Evolutionary conservation across 2,113 vertebrate species (phyloP).

Genomic region (Strix uralensis): DNA sequence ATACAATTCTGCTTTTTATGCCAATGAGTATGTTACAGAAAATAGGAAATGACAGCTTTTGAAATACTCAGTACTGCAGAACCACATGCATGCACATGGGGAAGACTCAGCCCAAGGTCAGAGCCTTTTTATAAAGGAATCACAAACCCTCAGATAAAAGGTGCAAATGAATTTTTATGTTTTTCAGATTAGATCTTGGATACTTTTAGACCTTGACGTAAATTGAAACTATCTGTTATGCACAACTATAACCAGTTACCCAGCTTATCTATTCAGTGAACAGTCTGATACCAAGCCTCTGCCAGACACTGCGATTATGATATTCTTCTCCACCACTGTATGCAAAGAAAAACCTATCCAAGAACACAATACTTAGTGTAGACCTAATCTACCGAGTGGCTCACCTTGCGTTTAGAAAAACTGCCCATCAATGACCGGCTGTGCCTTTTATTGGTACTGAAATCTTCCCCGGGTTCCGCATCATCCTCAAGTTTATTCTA

Average conservation of each 20-base stretch:
- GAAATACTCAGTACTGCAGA: background rate
- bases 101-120: background rate
- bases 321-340: background rate
- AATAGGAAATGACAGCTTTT: background rate
- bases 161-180: background rate
- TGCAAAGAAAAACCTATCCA: background rate
- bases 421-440: constrained; percentile 82
- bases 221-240: background rate
- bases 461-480: constrained; percentile 79
- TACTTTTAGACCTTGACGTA: background rate
- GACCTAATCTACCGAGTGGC: background rate
- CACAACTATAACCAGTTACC: background rate
- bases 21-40: background rate
- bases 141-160: background rate
- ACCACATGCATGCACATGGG: background rate
- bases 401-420: constrained; percentile 93
- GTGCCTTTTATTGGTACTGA: constrained; percentile 73
- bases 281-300: background rate
- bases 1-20: background rate
- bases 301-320: background rate
- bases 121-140: background rate
- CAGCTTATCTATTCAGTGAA: background rate
- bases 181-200: background rate
- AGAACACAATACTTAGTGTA: background rate
- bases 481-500: constrained; percentile 86